Evolutionary conservation across 2,113 vertebrate species (phyloP).

Genomic region (Poeciliopsis occidentalis): DNA sequence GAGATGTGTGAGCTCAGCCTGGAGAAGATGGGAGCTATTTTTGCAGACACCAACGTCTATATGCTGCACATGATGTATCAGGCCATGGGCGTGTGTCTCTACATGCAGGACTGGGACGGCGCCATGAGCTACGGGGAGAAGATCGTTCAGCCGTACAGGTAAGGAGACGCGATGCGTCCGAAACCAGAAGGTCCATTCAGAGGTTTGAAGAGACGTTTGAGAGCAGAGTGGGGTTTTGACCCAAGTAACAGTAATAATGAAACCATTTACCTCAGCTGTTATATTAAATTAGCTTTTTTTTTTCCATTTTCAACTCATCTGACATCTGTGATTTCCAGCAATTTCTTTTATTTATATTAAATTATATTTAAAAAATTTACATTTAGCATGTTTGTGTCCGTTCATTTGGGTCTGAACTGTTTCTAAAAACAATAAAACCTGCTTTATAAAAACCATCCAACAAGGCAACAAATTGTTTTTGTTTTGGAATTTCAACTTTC

Average conservation of each 20-base stretch:
- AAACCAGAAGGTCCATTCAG: neutral
- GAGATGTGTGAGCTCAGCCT: slow-evolving; percentile 96
- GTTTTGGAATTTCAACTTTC: neutral
- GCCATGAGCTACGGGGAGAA: slow-evolving; percentile 93
- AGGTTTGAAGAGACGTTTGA: neutral
- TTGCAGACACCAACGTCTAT: slow-evolving; percentile 94
- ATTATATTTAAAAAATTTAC: neutral
- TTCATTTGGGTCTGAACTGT: too few relatives aligned
- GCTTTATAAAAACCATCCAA: too few relatives aligned
- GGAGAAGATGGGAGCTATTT: slow-evolving; percentile 94
- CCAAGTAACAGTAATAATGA: too few relatives aligned
- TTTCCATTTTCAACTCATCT: too few relatives aligned
- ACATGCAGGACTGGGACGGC: slow-evolving; percentile 96
- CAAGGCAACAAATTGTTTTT: too few relatives aligned
- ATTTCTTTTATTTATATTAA: neutral
- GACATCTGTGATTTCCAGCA: too few relatives aligned
- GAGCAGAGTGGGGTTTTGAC: too few relatives aligned
- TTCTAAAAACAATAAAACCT: too few relatives aligned
- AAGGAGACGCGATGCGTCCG: neutral
- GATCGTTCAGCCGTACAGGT: slow-evolving; percentile 83
- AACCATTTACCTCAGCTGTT: too few relatives aligned
- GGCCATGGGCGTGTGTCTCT: slow-evolving; percentile 98
- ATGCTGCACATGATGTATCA: slow-evolving; percentile 99
- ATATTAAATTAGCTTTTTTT: too few relatives aligned
- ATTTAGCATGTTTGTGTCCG: too few relatives aligned